Base-by-base conservation (phyloP, 2,797 vertebrate genomes). In the Ambastaia sidthimunki region DNA sequence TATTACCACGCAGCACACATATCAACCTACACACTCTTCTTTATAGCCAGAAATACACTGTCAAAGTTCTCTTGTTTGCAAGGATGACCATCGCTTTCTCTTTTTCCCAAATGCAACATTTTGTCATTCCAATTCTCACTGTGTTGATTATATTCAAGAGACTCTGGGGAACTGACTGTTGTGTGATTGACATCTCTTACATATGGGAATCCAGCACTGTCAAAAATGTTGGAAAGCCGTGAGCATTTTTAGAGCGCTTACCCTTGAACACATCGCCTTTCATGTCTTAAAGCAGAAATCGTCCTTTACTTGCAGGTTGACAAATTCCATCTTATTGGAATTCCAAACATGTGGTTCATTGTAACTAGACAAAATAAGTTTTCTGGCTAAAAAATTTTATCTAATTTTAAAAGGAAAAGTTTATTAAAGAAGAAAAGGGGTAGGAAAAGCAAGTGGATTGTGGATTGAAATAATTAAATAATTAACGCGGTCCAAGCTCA, bases 61-160 rank as follows among this genome's bases (percentile, higher is more conserved):
- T 54, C 89, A 88, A 69, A 66, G 85, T 87, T 87, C 85, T 79
- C 83, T 88, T 87, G 78, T 91, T 88, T 83, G 90, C 90, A 90
- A 89, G 93, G 95, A 93, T 90, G 90, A 93, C 89, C 84, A 85
- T 89, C 84, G 91, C 88, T 84, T 72, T 89, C 90, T 93, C 91
- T 83, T 86, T 28, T 95, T 95, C 93, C 91, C 92, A 86, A 91
- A 91, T 88, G 91, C 89, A 92, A 90, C 91, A 93, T 73, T 90
- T 91, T 91, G 85, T 90, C 87, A 89, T 91, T 93, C 83, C 88
- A 93, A 93, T 92, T 93, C 93, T 94, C 84, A 81, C 89, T 89
- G 87, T 94, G 85, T 93, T 91, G 83, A 93, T 92, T 87, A 79
- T 72, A 86, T 90, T 80, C 68, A 74, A 80, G 75, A 80, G 47